A percentile compares a stretch with the other conserved stretches of the same genome.
These are phyloP conservation scores for Cyanoderma ruficeps DNA, from an alignment of 2,113 vertebrate species.

Conservation along the genomic window DNA sequence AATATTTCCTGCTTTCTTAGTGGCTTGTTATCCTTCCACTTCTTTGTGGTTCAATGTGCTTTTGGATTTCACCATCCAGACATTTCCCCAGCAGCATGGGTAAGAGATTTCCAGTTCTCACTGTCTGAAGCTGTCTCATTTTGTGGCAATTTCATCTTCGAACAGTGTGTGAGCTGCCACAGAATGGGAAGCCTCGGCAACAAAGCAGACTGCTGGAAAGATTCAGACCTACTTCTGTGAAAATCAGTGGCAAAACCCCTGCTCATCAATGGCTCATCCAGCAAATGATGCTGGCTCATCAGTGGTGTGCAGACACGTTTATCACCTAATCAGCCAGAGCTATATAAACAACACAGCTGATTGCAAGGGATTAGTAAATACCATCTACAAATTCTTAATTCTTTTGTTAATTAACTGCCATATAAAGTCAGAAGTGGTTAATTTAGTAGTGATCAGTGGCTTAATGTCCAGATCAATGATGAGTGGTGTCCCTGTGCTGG, in stretches of 20 bases:
- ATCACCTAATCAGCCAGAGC: background rate
- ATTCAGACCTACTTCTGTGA: background rate
- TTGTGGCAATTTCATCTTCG: background rate
- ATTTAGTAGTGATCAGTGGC: background rate
- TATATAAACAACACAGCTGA: background rate
- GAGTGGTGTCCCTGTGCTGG: rapidly evolving
- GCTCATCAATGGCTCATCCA: background rate
- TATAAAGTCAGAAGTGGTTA: background rate
- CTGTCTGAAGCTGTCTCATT: background rate
- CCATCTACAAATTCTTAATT: background rate
- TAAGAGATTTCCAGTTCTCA: background rate
- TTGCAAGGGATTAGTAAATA: background rate
- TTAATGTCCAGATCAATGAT: rapidly evolving
- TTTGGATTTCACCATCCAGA: background rate
- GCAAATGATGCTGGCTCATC: background rate
- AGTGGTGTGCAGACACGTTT: background rate
- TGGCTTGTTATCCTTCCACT: background rate
- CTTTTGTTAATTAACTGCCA: background rate
- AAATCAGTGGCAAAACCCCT: background rate
- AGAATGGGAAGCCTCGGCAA: background rate
- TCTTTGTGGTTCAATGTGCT: background rate
- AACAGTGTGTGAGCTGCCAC: background rate
- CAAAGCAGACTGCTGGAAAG: background rate
- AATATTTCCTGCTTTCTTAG: background rate
- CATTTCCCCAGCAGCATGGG: background rate